phyloP scores from a whole-genome alignment of 2,888 invertebrate genomes.

The Pantelozetes paolii region DNA sequence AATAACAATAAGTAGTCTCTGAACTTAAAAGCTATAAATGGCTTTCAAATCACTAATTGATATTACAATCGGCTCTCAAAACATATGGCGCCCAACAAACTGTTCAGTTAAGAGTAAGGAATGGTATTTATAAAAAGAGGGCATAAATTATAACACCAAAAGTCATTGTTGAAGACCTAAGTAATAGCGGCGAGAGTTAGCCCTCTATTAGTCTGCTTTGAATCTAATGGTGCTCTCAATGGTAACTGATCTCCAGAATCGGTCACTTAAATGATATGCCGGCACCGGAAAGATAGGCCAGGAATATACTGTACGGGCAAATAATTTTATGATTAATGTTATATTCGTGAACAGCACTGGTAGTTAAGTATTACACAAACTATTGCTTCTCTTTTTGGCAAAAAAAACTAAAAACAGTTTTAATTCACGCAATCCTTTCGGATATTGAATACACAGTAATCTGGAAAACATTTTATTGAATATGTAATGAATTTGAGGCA shows the following conservation, averaged over 20 bases:
- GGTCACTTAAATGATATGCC: constrained; percentile 8
- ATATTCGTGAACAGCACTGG: background rate
- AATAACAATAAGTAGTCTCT: background rate
- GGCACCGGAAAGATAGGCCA: constrained; percentile 12
- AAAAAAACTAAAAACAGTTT: background rate
- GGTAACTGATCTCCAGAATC: background rate
- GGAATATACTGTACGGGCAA: background rate
- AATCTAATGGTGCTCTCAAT: background rate
- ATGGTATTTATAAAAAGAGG: background rate
- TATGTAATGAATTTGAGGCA: background rate
- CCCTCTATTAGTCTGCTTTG: background rate
- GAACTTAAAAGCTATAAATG: background rate
- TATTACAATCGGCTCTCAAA: background rate
- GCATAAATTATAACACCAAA: constrained; percentile 26
- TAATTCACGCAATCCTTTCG: background rate
- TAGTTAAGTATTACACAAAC: background rate
- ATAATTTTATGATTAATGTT: background rate
- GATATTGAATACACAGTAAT: background rate
- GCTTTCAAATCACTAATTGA: constrained; percentile 16
- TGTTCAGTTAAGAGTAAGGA: background rate
- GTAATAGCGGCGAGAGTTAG: constrained; percentile 10
- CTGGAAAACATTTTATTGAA: background rate
- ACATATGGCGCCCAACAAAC: constrained; percentile 18
- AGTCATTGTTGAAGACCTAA: background rate
- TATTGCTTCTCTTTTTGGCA: background rate